These are phyloP conservation scores for Tiphia femorata DNA, from an alignment of 2,888 invertebrate genomes.

Conservation along the genomic window DNA sequence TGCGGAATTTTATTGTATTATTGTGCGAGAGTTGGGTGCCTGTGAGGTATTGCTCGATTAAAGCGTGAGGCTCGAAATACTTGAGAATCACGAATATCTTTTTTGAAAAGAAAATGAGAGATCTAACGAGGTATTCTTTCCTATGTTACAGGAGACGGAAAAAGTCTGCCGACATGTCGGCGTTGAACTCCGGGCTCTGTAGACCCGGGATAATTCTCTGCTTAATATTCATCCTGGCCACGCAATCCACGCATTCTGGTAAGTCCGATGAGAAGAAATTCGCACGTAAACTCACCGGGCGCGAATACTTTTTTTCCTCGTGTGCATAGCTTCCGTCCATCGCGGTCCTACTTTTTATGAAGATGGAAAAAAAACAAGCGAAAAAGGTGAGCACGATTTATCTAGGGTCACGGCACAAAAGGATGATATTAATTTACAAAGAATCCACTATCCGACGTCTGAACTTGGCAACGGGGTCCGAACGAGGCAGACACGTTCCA, in stretches of 20 bases:
- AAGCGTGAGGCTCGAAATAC: too few species aligned
- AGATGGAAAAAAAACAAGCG: too few species aligned
- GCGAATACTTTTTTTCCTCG: too few species aligned
- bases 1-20: too few species aligned
- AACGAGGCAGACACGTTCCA: constrained; percentile 28
- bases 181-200: constrained; percentile 71
- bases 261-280: constrained; percentile 33
- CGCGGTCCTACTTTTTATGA: too few species aligned
- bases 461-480: constrained; percentile 9
- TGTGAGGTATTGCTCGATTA: too few species aligned
- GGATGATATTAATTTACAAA: constrained; percentile 18
- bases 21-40: too few species aligned
- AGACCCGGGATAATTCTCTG: constrained; percentile 67
- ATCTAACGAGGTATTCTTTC: constrained; percentile 13
- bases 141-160: constrained; percentile 45
- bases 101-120: neutral
- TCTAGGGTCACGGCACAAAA: too few species aligned
- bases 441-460: neutral
- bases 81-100: too few species aligned
- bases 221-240: constrained; percentile 53
- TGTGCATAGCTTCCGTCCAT: too few species aligned
- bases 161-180: constrained; percentile 72
- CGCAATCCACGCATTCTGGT: constrained; percentile 61
- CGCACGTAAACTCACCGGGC: too few species aligned
- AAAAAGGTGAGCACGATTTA: too few species aligned